Conservation (phyloP, 1,140 invertebrate species). For the Drosophila simulans region DNA sequence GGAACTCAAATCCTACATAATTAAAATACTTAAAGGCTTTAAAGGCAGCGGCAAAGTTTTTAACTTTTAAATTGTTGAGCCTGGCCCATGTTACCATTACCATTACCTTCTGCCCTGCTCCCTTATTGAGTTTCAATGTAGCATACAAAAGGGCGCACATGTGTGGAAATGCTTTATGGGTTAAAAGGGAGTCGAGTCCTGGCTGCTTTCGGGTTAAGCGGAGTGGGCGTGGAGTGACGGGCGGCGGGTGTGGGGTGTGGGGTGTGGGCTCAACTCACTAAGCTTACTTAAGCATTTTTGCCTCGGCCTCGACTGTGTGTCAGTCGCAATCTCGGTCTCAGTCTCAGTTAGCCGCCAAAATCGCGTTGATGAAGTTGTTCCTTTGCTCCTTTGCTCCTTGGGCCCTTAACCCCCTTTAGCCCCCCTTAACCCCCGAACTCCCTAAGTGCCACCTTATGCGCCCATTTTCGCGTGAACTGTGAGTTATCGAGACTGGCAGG, state of each 20-base stretch:
- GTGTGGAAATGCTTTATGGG: conserved; percentile 75
- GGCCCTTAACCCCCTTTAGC: not conserved
- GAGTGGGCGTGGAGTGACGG: not conserved
- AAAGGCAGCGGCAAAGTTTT: conserved; percentile 72
- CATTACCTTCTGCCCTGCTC: not conserved
- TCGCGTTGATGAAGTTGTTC: conserved; percentile 51
- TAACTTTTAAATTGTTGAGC: conserved; percentile 74
- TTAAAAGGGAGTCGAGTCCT: not conserved
- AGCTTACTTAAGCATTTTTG: conserved; percentile 79
- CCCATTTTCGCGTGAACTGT: conserved; percentile 25
- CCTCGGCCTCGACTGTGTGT: conserved; percentile 46
- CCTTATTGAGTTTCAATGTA: conserved; percentile 42
- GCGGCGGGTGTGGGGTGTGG: not conserved
- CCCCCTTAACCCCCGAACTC: not conserved
- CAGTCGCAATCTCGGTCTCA: conserved; percentile 49
- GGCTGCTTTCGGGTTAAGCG: not conserved
- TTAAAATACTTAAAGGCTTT: conserved; percentile 83
- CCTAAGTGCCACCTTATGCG: not conserved
- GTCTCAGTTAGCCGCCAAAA: conserved; percentile 35
- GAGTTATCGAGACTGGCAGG: conserved; percentile 21
- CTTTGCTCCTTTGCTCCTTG: conserved; percentile 21
- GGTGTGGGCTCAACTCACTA: conserved; percentile 59
- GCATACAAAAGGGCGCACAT: conserved; percentile 66
- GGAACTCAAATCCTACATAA: conserved; percentile 76
- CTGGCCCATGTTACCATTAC: conserved; percentile 34